Conservation (phyloP, 2,797 vertebrate species). For the Sebastiscus albofasciatus region DNA sequence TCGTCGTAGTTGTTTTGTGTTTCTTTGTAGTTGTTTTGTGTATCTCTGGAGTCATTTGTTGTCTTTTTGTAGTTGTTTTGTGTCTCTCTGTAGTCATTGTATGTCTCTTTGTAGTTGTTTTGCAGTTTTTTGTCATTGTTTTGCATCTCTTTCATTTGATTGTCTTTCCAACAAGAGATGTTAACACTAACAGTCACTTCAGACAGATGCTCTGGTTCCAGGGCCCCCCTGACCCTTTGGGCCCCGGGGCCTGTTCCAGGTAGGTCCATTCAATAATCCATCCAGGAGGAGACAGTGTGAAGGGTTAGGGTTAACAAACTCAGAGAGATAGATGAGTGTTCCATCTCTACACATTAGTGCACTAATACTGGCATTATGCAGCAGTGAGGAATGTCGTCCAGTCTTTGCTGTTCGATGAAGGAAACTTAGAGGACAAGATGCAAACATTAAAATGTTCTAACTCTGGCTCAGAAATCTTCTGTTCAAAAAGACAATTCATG, state of each 20-base stretch:
- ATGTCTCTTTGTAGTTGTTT: neutral
- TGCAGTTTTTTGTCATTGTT: neutral
- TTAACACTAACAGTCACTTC: neutral
- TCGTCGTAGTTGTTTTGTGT: neutral
- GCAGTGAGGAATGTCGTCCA: constrained; percentile 21
- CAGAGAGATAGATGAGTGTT: neutral
- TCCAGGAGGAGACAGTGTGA: neutral
- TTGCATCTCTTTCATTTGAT: neutral
- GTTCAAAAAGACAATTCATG: constrained; percentile 6
- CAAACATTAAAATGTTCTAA: constrained; percentile 15
- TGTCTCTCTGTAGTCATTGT: fast-evolving
- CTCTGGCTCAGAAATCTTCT: constrained; percentile 3
- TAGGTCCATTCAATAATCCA: neutral
- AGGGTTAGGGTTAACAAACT: neutral
- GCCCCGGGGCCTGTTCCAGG: neutral
- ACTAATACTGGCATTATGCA: neutral
- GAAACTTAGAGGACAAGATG: constrained; percentile 17
- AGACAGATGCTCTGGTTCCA: neutral
- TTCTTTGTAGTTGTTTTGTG: neutral
- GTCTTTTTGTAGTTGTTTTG: too few species aligned
- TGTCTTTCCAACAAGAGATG: neutral
- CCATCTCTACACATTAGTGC: neutral
- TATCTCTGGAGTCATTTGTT: fast-evolving
- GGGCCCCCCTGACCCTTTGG: neutral
- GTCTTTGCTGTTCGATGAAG: constrained; percentile 20